Percentiles rank a stretch among this genome's conserved stretches.
phyloP scores from a whole-genome alignment of 1,140 invertebrate genomes.

The Drosophila suzukii region DNA sequence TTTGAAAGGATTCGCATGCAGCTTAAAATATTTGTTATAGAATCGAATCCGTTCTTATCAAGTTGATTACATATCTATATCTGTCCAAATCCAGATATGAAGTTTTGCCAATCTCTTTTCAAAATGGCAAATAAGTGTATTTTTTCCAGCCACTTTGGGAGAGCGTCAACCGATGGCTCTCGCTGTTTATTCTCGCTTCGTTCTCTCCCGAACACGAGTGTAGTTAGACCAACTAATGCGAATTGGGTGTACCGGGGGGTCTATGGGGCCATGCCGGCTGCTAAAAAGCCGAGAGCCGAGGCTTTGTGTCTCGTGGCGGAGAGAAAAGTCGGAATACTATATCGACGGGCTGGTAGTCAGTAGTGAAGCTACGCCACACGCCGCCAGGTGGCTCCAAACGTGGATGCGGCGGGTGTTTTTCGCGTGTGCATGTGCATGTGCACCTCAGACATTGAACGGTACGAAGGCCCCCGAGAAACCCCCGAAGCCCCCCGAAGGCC shows the following conservation, averaged over 20 bases:
- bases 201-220: constrained; percentile 16
- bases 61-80: background rate
- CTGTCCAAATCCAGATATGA: background rate
- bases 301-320: constrained; percentile 27
- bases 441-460: constrained; percentile 43
- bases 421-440: constrained; percentile 44
- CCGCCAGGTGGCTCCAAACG: constrained; percentile 71
- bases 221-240: constrained; percentile 45
- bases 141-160: constrained; percentile 24
- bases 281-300: constrained; percentile 9
- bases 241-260: background rate
- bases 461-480: background rate
- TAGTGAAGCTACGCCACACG: constrained; percentile 76
- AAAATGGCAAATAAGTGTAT: constrained; percentile 6
- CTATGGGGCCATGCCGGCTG: constrained; percentile 25
- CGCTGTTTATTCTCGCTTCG: constrained; percentile 12
- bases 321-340: constrained; percentile 53
- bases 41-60: background rate
- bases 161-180: constrained; percentile 28
- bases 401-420: constrained; percentile 66
- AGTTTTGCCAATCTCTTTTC: constrained; percentile 7
- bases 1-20: too few species aligned
- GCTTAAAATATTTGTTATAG: too few species aligned
- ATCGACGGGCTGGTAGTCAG: constrained; percentile 65
- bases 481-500: background rate